These are phyloP conservation scores for Vireo griseus DNA, from an alignment of 2,797 vertebrate species.

Conservation along the genomic window DNA sequence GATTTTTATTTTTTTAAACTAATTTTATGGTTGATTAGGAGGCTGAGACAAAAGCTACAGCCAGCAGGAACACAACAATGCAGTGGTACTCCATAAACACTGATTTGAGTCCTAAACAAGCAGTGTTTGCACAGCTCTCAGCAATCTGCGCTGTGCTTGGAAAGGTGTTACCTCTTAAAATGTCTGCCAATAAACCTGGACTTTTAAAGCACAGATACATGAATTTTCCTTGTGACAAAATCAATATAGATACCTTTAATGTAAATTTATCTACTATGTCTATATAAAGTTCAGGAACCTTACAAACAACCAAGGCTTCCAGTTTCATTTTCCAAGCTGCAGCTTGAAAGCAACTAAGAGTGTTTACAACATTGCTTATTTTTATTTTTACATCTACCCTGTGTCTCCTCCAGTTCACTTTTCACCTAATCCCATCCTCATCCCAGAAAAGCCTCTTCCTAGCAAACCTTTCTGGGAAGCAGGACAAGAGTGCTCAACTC, in stretches of 20 bases:
- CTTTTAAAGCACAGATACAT: background rate
- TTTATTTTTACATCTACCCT: background rate
- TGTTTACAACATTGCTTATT: background rate
- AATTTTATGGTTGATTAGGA: background rate
- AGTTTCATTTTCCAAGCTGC: background rate
- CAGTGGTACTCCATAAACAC: background rate
- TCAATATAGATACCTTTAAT: accelerated
- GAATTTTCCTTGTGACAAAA: background rate
- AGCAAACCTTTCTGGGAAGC: background rate
- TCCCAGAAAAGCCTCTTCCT: background rate
- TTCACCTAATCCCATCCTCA: background rate
- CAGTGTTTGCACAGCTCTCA: background rate
- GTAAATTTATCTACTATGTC: background rate
- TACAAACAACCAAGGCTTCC: background rate
- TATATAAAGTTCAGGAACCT: background rate
- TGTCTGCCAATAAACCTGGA: background rate
- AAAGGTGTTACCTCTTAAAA: background rate
- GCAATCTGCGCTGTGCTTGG: background rate
- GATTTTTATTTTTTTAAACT: background rate
- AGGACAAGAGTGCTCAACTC: background rate
- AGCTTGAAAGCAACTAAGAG: background rate
- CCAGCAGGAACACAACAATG: background rate
- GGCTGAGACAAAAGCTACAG: background rate
- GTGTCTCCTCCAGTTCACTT: background rate
- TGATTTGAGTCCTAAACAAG: accelerated